Conservation (phyloP, 2,113 vertebrate species). For the Holacanthus passer region DNA sequence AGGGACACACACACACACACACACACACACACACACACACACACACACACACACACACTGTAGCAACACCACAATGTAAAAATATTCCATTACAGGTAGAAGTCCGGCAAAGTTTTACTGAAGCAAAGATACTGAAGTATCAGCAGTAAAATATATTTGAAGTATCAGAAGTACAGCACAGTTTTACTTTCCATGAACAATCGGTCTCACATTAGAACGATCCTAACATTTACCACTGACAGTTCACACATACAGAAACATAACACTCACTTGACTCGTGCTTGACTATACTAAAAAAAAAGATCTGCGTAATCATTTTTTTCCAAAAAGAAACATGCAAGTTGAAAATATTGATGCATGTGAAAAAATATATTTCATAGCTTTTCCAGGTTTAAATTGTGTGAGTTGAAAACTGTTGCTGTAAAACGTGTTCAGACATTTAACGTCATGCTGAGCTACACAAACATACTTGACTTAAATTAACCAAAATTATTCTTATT, state of each 20-base stretch:
- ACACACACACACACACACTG: conserved; percentile 15
- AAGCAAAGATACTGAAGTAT: too few species aligned
- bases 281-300: too few species aligned
- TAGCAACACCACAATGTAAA: background rate
- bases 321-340: too few species aligned
- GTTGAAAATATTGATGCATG: background rate
- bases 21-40: conserved; percentile 17
- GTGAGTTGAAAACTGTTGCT: background rate
- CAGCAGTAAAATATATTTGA: too few species aligned
- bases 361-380: background rate
- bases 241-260: too few species aligned
- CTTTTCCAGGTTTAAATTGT: background rate
- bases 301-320: too few species aligned
- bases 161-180: too few species aligned
- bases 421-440: background rate
- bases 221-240: too few species aligned
- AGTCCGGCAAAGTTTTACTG: background rate
- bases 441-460: too few species aligned
- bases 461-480: background rate
- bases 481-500: background rate
- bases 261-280: too few species aligned
- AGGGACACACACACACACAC: conserved; percentile 5
- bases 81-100: background rate
- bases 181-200: too few species aligned
- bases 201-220: too few species aligned